phyloP scores from a whole-genome alignment of 2,888 invertebrate species.

The Ophion costatus region DNA sequence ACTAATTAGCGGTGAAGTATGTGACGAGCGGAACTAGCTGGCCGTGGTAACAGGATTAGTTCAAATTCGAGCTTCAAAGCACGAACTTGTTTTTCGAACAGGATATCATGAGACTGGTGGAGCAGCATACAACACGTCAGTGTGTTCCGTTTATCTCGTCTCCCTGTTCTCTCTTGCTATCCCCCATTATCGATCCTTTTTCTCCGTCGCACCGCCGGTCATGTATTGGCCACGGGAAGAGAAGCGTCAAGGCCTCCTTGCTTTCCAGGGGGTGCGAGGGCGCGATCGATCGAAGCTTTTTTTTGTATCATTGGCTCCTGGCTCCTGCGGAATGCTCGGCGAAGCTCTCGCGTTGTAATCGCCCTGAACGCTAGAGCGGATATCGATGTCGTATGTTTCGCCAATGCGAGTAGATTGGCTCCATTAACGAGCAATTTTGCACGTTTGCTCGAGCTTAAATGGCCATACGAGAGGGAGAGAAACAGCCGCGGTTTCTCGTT shows the following conservation, averaged over 20 bases:
- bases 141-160: constrained; percentile 1
- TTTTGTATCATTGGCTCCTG: constrained; percentile 57
- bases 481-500: constrained; percentile 62
- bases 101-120: constrained; percentile 71
- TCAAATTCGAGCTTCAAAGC: constrained; percentile 81
- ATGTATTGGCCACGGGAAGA: constrained; percentile 34
- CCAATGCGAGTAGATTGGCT: constrained; percentile 19
- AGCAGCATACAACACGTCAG: constrained; percentile 42
- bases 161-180: neutral
- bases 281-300: constrained; percentile 30
- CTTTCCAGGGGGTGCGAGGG: neutral
- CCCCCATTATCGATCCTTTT: constrained; percentile 20
- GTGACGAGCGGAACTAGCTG: neutral
- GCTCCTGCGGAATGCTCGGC: constrained; percentile 14
- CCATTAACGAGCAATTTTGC: constrained; percentile 67
- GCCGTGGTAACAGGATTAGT: constrained; percentile 77
- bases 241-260: constrained; percentile 2
- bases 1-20: constrained; percentile 15
- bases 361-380: neutral
- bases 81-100: constrained; percentile 78
- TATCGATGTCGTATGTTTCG: constrained; percentile 16
- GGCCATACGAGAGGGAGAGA: constrained; percentile 65
- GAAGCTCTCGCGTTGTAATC: constrained; percentile 29
- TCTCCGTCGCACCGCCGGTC: constrained; percentile 31
- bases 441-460: constrained; percentile 67